phyloP scores from a whole-genome alignment of 2,888 invertebrate species.

The Helicoverpa assulta region DNA sequence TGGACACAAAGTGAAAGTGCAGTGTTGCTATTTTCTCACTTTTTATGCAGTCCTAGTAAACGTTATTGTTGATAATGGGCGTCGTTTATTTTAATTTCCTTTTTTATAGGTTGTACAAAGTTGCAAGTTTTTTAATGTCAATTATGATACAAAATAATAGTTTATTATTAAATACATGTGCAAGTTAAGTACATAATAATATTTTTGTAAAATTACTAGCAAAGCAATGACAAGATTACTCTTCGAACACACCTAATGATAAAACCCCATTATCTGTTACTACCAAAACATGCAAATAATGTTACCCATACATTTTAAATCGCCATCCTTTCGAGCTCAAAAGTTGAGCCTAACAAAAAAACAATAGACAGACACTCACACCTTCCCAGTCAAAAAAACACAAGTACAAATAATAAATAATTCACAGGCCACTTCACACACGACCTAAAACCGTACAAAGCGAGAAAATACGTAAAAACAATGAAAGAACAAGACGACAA shows the following conservation, averaged over 20 bases:
- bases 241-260: too few species aligned
- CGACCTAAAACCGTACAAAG: constrained; percentile 59
- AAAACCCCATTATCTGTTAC: too few species aligned
- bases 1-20: constrained; percentile 34
- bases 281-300: too few species aligned
- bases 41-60: constrained; percentile 36
- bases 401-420: constrained; percentile 50
- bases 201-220: too few species aligned
- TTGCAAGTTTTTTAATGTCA: neutral
- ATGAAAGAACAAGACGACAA: constrained; percentile 57
- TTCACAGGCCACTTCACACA: constrained; percentile 43
- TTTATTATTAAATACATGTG: too few species aligned
- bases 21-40: constrained; percentile 23
- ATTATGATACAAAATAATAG: too few species aligned
- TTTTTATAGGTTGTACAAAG: neutral
- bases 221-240: too few species aligned
- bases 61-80: constrained; percentile 24
- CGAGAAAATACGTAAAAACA: constrained; percentile 42
- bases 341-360: constrained; percentile 12
- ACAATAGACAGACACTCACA: constrained; percentile 27
- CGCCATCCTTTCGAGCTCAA: constrained; percentile 15
- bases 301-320: constrained; percentile 7
- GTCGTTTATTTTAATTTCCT: constrained; percentile 26
- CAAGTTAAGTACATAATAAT: too few species aligned
- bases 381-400: constrained; percentile 23